phyloP scores from a whole-genome alignment of 2,888 invertebrate species.

The Antitype chi region DNA sequence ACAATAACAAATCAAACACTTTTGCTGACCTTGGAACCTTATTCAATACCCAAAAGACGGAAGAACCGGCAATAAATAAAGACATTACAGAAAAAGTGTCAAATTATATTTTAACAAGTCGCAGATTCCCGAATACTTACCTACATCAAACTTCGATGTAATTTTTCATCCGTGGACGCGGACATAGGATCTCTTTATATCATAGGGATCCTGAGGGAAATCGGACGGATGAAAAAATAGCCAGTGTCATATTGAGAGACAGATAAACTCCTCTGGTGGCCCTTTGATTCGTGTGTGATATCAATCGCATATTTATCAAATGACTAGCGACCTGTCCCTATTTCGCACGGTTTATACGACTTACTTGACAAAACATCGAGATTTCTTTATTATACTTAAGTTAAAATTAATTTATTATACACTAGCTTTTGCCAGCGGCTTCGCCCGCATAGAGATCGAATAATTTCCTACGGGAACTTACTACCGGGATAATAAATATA shows the following conservation, averaged over 20 bases:
- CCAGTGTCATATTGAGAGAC: background rate
- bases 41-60: conserved; percentile 16
- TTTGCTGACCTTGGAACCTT: conserved; percentile 6
- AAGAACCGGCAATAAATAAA: conserved; percentile 24
- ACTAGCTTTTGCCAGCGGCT: too few species aligned
- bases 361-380: too few species aligned
- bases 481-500: too few species aligned
- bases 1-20: too few species aligned
- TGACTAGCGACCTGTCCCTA: too few species aligned
- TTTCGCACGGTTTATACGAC: too few species aligned
- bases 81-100: conserved; percentile 19
- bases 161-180: conserved; percentile 25
- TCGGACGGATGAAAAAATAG: conserved; percentile 6
- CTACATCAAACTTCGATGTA: background rate
- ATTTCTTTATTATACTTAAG: too few species aligned
- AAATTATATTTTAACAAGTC: conserved; percentile 28
- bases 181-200: background rate
- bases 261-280: background rate
- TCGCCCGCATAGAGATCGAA: too few species aligned
- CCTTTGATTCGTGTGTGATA: background rate
- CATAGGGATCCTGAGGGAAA: conserved; percentile 2
- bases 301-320: conserved; percentile 8
- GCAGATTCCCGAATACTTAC: background rate
- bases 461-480: too few species aligned
- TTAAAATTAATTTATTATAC: too few species aligned